phyloP scores from a whole-genome alignment of 1,140 invertebrate genomes.

The Scylla paramamosain region DNA sequence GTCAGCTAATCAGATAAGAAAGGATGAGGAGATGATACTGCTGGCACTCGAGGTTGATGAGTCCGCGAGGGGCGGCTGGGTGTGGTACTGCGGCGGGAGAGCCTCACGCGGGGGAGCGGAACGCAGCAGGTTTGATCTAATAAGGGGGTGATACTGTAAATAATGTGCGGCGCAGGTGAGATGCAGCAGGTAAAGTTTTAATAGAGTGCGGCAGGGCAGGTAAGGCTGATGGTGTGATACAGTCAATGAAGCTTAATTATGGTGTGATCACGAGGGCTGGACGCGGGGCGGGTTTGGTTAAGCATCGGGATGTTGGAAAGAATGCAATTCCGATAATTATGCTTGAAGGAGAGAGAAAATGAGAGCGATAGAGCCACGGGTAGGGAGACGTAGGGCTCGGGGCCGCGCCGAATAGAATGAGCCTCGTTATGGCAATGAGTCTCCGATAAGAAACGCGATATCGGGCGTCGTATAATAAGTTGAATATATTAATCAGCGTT shows the following conservation, averaged over 20 bases:
- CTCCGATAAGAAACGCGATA: not conserved
- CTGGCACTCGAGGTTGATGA: constrained; percentile 35
- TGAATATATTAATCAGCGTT: constrained; percentile 16
- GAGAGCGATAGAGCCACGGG: constrained; percentile 6
- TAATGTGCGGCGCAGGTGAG: constrained; percentile 40
- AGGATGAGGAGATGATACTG: constrained; percentile 40
- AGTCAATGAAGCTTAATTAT: constrained; percentile 59
- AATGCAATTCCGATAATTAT: not conserved
- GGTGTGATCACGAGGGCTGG: constrained; percentile 40
- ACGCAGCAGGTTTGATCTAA: constrained; percentile 49
- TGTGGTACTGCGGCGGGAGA: constrained; percentile 25
- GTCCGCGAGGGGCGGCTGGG: not conserved
- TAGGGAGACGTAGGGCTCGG: not conserved
- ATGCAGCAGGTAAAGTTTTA: constrained; percentile 44
- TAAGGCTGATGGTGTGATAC: constrained; percentile 32
- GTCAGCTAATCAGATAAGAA: constrained; percentile 45
- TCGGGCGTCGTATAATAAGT: not conserved
- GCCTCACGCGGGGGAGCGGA: not conserved
- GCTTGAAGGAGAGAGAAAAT: constrained; percentile 17
- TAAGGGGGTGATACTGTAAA: constrained; percentile 57
- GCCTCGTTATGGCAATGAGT: constrained; percentile 18
- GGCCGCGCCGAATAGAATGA: not conserved
- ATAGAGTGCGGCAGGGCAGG: constrained; percentile 26
- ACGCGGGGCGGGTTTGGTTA: not conserved
- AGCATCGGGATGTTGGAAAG: not conserved